Conservation (phyloP, 2,113 vertebrate genomes). For the Pipra filicauda region DNA sequence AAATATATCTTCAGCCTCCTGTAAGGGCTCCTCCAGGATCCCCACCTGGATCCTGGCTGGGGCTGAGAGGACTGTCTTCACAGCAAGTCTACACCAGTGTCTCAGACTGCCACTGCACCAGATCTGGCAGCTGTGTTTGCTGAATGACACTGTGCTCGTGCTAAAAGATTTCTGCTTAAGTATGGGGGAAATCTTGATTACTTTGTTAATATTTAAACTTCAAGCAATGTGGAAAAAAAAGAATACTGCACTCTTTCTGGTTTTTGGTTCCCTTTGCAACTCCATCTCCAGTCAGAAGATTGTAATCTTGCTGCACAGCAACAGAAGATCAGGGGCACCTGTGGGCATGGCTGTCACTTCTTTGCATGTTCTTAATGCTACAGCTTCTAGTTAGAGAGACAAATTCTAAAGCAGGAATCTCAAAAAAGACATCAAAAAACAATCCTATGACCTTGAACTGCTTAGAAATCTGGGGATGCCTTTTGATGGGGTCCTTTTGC, state of each 20-base stretch:
- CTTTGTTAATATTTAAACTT: neutral
- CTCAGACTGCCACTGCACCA: neutral
- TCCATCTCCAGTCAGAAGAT: neutral
- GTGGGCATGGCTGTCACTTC: neutral
- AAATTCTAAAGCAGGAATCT: neutral
- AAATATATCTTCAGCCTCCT: neutral
- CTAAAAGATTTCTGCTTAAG: neutral
- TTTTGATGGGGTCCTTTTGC: neutral
- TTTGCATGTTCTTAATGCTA: neutral
- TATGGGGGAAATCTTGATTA: neutral
- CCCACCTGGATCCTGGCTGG: neutral
- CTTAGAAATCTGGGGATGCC: neutral
- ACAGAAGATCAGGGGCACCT: neutral
- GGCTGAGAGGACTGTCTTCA: neutral
- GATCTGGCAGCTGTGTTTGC: neutral
- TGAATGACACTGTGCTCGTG: neutral
- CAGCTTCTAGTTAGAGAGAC: neutral
- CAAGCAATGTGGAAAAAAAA: neutral
- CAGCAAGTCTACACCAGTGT: neutral
- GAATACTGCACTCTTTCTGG: neutral
- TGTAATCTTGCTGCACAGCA: accelerated
- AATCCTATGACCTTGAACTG: neutral
- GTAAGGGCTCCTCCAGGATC: neutral
- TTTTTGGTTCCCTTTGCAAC: neutral
- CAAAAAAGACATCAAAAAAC: neutral